These are phyloP conservation scores for Diorhabda carinulata DNA, from an alignment of 1,140 invertebrate genomes.

Conservation along the genomic window DNA sequence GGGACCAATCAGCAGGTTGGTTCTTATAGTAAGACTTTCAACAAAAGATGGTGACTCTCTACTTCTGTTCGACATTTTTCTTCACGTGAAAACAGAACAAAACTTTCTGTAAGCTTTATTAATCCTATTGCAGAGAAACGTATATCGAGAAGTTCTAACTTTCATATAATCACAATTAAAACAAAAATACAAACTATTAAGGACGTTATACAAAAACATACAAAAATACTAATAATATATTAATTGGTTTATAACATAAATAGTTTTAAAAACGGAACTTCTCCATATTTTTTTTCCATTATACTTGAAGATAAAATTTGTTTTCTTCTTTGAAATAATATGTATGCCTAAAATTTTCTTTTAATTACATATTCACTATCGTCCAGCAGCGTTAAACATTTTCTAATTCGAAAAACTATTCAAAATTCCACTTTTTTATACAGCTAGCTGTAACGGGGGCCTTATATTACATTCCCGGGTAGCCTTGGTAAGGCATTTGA, in stretches of 20 bases:
- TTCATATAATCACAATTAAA: no score
- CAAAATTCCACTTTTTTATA: constrained; percentile 9
- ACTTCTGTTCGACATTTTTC: no score
- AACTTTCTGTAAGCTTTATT: no score
- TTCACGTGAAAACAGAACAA: no score
- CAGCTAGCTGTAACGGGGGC: constrained; percentile 9
- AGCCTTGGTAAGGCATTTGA: constrained; percentile 66
- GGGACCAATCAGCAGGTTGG: no score
- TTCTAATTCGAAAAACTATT: constrained; percentile 5
- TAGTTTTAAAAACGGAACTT: background rate
- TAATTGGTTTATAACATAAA: background rate
- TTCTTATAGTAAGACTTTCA: no score
- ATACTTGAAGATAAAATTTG: background rate
- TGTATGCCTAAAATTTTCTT: background rate
- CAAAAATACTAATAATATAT: background rate
- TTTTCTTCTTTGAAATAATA: background rate
- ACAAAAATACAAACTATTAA: no score
- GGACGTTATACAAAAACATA: background rate
- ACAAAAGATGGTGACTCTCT: no score
- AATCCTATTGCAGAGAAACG: no score
- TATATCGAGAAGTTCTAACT: no score
- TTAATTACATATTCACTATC: background rate
- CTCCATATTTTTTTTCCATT: background rate
- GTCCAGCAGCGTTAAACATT: background rate
- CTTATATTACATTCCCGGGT: constrained; percentile 59